Conservation (phyloP, 2,797 vertebrate genomes). For the Rhabdomys pumilio region DNA sequence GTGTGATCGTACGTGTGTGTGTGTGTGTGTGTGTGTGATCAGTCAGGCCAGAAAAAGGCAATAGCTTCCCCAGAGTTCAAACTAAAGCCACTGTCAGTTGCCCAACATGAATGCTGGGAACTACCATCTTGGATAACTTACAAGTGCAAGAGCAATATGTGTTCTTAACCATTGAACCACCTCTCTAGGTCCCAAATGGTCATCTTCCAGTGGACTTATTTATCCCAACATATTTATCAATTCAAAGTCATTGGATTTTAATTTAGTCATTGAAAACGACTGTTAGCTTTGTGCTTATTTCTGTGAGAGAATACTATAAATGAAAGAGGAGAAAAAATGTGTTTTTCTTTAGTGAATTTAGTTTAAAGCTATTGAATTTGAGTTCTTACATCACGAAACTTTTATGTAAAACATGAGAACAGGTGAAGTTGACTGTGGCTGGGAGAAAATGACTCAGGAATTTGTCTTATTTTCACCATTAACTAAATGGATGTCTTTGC, state of each 20-base stretch:
- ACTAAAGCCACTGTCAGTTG: not conserved
- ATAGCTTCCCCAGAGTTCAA: not conserved
- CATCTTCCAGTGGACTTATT: not conserved
- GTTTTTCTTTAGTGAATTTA: not conserved
- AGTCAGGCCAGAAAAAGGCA: not conserved
- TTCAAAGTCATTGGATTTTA: not conserved
- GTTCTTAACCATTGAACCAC: too few species aligned
- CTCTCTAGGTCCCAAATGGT: not conserved
- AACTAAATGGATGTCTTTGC: not conserved
- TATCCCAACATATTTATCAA: not conserved
- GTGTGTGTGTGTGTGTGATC: not conserved
- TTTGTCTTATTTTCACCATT: slow-evolving; percentile 20
- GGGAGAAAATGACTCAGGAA: not conserved
- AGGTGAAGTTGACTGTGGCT: not conserved
- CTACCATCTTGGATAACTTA: not conserved
- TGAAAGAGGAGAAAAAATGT: not conserved
- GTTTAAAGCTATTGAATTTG: not conserved
- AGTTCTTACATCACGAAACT: not conserved
- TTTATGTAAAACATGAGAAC: not conserved
- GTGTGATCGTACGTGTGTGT: not conserved
- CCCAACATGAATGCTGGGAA: not conserved
- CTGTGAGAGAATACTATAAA: not conserved
- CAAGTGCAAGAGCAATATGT: not conserved
- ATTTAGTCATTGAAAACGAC: not conserved
- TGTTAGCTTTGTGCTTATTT: not conserved